These are phyloP conservation scores for Adelosebastes latens DNA, from an alignment of 2,797 vertebrate genomes.

Conservation along the genomic window DNA sequence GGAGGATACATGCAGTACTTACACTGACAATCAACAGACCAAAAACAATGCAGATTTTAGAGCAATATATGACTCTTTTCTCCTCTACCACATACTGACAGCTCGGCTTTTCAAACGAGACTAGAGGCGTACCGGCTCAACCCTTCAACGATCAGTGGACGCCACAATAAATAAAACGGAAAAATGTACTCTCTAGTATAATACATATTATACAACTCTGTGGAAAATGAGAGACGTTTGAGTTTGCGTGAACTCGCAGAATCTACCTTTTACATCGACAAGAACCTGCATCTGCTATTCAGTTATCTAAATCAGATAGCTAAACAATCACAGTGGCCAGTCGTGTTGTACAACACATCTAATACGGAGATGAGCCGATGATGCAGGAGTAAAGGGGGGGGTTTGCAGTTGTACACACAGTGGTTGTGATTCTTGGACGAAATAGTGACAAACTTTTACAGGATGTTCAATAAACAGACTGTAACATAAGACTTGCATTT, in stretches of 20 bases:
- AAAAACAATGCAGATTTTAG: constrained; percentile 65
- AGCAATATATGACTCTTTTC: constrained; percentile 57
- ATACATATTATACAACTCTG: constrained; percentile 75
- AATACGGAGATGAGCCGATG: constrained; percentile 28
- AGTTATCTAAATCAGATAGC: constrained; percentile 34
- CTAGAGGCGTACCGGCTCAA: constrained; percentile 60
- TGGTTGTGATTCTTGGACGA: constrained; percentile 36
- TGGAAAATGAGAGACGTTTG: constrained; percentile 42
- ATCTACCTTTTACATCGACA: constrained; percentile 30
- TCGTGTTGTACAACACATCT: constrained; percentile 59
- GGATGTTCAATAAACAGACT: constrained; percentile 8
- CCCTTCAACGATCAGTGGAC: constrained; percentile 68
- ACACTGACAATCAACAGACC: constrained; percentile 73
- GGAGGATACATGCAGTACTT: constrained; percentile 65
- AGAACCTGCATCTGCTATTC: constrained; percentile 46
- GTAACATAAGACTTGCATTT: constrained; percentile 13
- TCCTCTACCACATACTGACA: constrained; percentile 67
- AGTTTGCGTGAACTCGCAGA: constrained; percentile 31
- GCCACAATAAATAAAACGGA: constrained; percentile 84
- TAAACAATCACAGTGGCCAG: constrained; percentile 77
- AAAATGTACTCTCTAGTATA: constrained; percentile 73
- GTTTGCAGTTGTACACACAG: constrained; percentile 31
- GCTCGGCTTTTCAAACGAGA: constrained; percentile 59
- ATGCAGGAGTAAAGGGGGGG: neutral
- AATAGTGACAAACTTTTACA: constrained; percentile 27